These are phyloP conservation scores for Caenorhabditis briggsae DNA, from an alignment of 1,140 invertebrate genomes.

Conservation along the genomic window DNA sequence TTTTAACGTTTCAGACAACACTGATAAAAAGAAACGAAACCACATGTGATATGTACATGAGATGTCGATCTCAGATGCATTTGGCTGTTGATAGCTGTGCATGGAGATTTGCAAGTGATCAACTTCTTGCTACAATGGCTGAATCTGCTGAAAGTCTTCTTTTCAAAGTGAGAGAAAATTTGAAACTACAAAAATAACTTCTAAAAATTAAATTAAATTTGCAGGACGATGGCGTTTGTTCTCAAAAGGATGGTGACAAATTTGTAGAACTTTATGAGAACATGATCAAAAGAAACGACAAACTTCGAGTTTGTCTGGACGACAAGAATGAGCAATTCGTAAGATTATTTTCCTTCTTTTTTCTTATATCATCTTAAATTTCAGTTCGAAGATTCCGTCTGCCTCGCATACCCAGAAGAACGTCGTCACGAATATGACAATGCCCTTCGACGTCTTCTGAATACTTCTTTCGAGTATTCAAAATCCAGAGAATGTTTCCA, in stretches of 20 bases:
- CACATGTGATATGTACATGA: slow-evolving; percentile 63
- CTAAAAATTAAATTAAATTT: background rate
- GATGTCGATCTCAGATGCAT: slow-evolving; percentile 63
- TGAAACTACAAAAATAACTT: background rate
- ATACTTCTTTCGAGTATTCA: slow-evolving; percentile 45
- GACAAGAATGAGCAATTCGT: slow-evolving; percentile 57
- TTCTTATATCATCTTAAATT: background rate
- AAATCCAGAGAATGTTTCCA: slow-evolving; percentile 55
- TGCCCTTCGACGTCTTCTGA: slow-evolving; percentile 48
- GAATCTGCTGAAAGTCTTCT: slow-evolving; percentile 61
- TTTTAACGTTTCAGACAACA: slow-evolving; percentile 24
- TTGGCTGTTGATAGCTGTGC: slow-evolving; percentile 64
- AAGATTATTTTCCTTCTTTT: background rate
- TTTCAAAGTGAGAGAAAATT: slow-evolving; percentile 3
- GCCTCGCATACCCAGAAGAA: slow-evolving; percentile 55
- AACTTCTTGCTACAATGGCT: slow-evolving; percentile 56
- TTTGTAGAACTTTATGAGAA: slow-evolving; percentile 55
- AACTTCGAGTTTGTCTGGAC: slow-evolving; percentile 57
- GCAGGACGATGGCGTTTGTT: slow-evolving; percentile 30
- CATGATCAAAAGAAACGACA: slow-evolving; percentile 58
- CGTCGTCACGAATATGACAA: slow-evolving; percentile 16
- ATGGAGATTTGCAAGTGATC: slow-evolving; percentile 60
- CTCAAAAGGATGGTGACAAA: slow-evolving; percentile 49
- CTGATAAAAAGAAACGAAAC: slow-evolving; percentile 59
- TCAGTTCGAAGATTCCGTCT: slow-evolving; percentile 59